Base-by-base conservation (phyloP, 1,140 invertebrate species). In the Drosophila azteca region DNA sequence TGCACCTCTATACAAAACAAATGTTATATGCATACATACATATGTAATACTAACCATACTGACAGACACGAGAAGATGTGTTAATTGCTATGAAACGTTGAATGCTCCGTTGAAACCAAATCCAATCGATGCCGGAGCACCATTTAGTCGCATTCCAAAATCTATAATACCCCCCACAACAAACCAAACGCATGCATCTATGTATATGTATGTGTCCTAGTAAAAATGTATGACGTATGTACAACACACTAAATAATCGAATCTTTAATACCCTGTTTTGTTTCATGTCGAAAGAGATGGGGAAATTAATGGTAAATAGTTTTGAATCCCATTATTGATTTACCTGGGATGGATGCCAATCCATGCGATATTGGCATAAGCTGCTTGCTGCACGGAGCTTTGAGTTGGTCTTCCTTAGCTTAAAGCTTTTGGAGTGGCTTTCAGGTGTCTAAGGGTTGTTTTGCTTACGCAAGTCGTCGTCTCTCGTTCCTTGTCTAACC, bases 141-240 rank as follows among this genome's bases (percentile, higher is more conserved):
- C 22, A 39, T 44, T 31, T 9, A 20, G 45, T 35, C 57, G 67
- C 71, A 74, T 74, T 75, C 71, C 61, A 74, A 43, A 74, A 74
- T 59, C 45, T 39, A 53, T 20, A 31, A 57, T 74, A 74, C 49
- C n/a, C 43, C 51, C 41, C 24, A 49, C 24, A 26, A 44, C 22
- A 55, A 43, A 20, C 26, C 43, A 3, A 39, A 39, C 13, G 35
- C 35, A 44, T 44, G 65, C 67, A 58, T 69, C 64, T 58, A 69
- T 58, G 64, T 70, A 58, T 58, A 69, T 70, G 65, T 58, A 57
- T 62, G 11, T 72, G 68, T 74, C 60, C 71, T 74, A 74, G 71
- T 66, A 75, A 75, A 63, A 67, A 76, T 67, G 54, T 51, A 67
- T 61, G 50, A 76, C 70, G 55, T 72, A 72, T 72, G 55, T 72